phyloP scores from a whole-genome alignment of 1,140 invertebrate genomes.

The Trypoxylus dichotomus region DNA sequence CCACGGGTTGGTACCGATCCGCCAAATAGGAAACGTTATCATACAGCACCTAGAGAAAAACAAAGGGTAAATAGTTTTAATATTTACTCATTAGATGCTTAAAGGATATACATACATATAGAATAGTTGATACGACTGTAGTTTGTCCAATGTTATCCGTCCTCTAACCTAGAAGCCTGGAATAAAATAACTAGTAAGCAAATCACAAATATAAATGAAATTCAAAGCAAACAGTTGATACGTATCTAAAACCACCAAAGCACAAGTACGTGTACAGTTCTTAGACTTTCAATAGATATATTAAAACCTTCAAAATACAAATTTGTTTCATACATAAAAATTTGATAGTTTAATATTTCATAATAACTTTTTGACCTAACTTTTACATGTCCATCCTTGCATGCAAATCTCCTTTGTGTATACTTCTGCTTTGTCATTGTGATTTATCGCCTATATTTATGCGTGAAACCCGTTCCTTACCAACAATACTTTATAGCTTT shows the following conservation, averaged over 20 bases:
- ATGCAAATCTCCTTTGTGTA: neutral
- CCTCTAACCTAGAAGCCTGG: neutral
- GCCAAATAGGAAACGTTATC: slow-evolving; percentile 58
- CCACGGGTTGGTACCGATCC: slow-evolving; percentile 50
- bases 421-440: neutral
- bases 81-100: slow-evolving; percentile 20
- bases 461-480: neutral
- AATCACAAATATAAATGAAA: neutral
- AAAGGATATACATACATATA: neutral
- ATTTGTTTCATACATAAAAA: neutral
- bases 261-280: neutral
- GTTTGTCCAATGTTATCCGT: neutral
- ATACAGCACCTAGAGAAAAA: slow-evolving; percentile 64
- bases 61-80: slow-evolving; percentile 55
- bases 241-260: neutral
- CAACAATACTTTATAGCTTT: neutral
- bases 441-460: neutral
- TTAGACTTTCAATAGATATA: neutral
- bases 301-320: neutral
- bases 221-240: neutral
- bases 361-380: neutral
- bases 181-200: neutral
- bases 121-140: slow-evolving; percentile 5
- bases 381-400: neutral
- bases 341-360: neutral